Conservation (phyloP, 2,888 invertebrate genomes). For the Eutolmus rufibarbis region DNA sequence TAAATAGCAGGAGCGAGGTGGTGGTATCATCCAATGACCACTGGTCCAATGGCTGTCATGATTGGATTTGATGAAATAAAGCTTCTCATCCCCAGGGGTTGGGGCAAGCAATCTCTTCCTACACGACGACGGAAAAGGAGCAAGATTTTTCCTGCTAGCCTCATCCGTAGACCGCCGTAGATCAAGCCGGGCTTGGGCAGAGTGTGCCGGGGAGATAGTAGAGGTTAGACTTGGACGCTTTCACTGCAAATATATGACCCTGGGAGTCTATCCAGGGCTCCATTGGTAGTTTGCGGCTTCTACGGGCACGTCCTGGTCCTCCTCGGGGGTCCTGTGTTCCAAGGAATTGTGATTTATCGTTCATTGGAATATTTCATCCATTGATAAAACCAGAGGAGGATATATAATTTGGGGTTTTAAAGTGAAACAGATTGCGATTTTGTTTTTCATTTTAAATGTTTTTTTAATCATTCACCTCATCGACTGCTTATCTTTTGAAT, state of each 20-base stretch:
- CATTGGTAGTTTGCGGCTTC: not conserved
- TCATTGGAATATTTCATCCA: not conserved
- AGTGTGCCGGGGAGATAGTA: not conserved
- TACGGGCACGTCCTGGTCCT: not conserved
- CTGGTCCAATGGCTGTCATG: not conserved
- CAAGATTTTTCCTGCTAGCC: not conserved
- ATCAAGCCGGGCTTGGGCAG: not conserved
- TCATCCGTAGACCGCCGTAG: not conserved
- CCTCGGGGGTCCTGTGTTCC: not conserved
- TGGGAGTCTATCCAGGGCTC: not conserved
- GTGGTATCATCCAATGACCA: not conserved
- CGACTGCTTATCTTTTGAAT: not conserved
- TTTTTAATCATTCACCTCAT: not conserved
- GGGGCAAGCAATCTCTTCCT: slow-evolving; percentile 2
- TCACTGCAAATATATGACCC: not conserved
- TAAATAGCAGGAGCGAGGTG: not conserved
- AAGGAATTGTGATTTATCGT: slow-evolving; percentile 24
- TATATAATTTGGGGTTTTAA: not conserved
- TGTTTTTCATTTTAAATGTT: not conserved
- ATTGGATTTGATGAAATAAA: slow-evolving; percentile 24
- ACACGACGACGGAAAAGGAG: not conserved
- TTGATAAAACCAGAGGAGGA: not conserved
- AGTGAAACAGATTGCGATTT: not conserved
- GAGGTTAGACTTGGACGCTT: not conserved
- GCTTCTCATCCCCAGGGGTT: not conserved